Evolutionary conservation across 2,888 invertebrate species (phyloP), one percentile per base, ranked within the genome.

Genomic region (Eueremaeus valkanovi): DNA sequence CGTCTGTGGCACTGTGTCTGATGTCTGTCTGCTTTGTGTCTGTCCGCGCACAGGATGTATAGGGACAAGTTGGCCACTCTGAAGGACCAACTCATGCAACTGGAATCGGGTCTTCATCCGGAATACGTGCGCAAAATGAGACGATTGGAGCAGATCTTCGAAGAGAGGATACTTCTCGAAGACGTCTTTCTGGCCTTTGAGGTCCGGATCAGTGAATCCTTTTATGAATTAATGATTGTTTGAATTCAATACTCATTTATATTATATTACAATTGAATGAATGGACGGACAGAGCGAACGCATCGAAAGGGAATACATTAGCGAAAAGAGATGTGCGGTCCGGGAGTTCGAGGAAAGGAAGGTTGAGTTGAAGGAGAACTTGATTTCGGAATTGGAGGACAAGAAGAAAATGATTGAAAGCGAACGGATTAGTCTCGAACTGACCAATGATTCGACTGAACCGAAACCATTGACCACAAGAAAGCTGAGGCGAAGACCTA

Each of bases 311-410:
- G 95, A 96, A 81, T 95, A 91, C 81, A 86, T 90, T 78, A 87
- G 89, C 49, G 96, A 97, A 82, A 93, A 93, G 82, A 92, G 92
- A 82, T 90, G 92, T 13, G 92, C 95, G 0, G 90, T 89, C 0
- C 92, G 93, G 82, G 96, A 97, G 82, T 95, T 93, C 85, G 95
- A 96, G 83, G 95, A 97, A 81, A 95, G 95, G 83, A 94, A 94
- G 84, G 88, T 92, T 79, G 96, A 96, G 83, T 84, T 96, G 24
- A 88, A 90, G 80, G 95, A 95, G 83, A 94, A 90, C 84, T 85
- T 97, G 49, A 87, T 97, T 36, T 89, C 89, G 42, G 96, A 97
- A 83, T 90, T 95, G 82, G 96, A 96, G 82, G 96, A 97, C 81
- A 95, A 95, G 82, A 87, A 91, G 81, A 90, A 91, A 81, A 88